phyloP scores from a whole-genome alignment of 2,888 invertebrate genomes.

The Lasioglossum calceatum region DNA sequence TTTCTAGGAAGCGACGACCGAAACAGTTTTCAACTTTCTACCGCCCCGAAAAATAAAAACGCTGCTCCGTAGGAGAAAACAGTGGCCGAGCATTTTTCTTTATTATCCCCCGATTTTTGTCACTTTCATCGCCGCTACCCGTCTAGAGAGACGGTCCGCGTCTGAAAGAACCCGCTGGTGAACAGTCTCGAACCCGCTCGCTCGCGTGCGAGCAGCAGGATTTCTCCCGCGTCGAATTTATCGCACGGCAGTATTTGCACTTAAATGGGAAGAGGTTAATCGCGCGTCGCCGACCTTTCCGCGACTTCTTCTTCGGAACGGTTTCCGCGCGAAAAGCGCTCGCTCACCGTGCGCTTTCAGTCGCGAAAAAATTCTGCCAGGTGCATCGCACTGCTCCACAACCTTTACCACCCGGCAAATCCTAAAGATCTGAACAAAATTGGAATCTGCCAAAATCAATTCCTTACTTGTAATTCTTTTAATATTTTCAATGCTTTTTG shows the following conservation, averaged over 20 bases:
- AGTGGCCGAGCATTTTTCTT: not conserved
- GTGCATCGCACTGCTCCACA: not conserved
- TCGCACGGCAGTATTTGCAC: constrained; percentile 47
- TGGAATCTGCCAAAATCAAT: not conserved
- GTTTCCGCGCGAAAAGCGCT: constrained; percentile 53
- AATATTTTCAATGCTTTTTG: not conserved
- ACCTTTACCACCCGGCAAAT: not conserved
- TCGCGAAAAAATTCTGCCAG: constrained; percentile 32
- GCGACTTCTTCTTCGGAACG: not conserved
- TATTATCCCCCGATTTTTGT: not conserved
- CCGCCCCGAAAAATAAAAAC: not conserved
- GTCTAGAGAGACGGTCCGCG: not conserved
- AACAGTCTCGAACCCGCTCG: not conserved
- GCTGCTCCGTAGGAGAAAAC: not conserved
- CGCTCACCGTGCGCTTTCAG: constrained; percentile 37
- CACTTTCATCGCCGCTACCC: not conserved
- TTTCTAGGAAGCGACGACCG: not conserved
- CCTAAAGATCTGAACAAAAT: not conserved
- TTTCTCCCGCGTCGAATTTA: constrained; percentile 52
- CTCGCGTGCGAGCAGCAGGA: constrained; percentile 19
- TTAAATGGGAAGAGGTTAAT: constrained; percentile 56
- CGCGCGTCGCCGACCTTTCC: constrained; percentile 43
- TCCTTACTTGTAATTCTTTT: not conserved
- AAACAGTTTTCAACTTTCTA: constrained; percentile 9
- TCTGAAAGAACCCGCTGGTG: not conserved